Evolutionary conservation across 2,797 vertebrate species (phyloP), one percentile per base, ranked within the genome.

Genomic region (Malacoctenus gilli): DNA sequence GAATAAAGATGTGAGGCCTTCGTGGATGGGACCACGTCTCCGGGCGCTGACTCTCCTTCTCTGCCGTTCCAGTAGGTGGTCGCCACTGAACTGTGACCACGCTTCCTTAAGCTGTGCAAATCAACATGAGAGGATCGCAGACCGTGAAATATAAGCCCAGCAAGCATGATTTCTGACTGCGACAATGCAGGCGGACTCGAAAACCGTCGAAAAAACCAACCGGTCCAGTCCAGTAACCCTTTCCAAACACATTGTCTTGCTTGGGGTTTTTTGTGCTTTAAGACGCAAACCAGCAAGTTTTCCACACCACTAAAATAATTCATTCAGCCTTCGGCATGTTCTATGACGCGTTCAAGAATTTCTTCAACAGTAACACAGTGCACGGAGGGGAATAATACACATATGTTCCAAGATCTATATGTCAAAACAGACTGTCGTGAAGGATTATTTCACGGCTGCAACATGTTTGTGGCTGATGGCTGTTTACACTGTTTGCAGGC

Each of bases 101-200:
- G 55, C 39, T 40, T 75, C 23, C 49, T 52, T 46, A 56, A 72
- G 44, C 36, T 68, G 52, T 48, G 64, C 28, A 62, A 69, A 72
- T 69, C 52, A 59, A 67, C 61, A 59, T 0, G 11, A 72, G 50
- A 30, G 42, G 40, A 35, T 19, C 5, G 0, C 40, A 48, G 61
- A 68, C 59, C 58, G 18, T 50, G 52, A 77, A 68, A 79, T 72
- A 38, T 20, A 23, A 60, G 43, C 22, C 19, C 43, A 7, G 30
- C 30, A 44, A 72, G 61, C 48, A 38, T 18, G 13, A 68, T 70
- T 75, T 43, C 32, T 72, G 40, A 21, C 44, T 0, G 21, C 9
- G 18, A 30, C 32, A 10, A 53, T 20, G 44, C 47, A 59, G 53
- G 53, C 30, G 48, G 14, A 53, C 14, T 21, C 60, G 34, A 39